Evolutionary conservation across 1,140 invertebrate genomes (phyloP).

Genomic region (silkworm (Bombyx mori)): DNA sequence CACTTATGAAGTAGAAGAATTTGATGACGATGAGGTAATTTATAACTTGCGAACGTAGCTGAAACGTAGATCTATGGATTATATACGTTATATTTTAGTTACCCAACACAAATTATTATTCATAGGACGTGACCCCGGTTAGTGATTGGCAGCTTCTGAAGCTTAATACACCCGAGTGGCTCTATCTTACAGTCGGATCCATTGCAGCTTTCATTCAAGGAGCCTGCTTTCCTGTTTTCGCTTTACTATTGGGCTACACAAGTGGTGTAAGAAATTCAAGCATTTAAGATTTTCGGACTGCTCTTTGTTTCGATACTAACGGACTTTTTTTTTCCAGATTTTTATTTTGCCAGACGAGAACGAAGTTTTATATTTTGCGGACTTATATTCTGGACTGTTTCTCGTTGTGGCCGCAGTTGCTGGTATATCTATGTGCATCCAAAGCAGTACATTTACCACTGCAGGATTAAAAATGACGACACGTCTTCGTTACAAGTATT

Average conservation of each 20-base stretch:
- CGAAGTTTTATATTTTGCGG: constrained; percentile 30
- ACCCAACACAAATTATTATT: constrained; percentile 3
- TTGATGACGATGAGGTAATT: constrained; percentile 43
- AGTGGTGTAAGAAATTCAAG: constrained; percentile 74
- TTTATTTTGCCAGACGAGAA: constrained; percentile 20
- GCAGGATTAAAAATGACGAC: constrained; percentile 87
- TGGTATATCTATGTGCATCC: constrained; percentile 76
- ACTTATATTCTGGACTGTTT: constrained; percentile 59
- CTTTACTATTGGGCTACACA: constrained; percentile 88
- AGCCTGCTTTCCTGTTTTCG: constrained; percentile 83
- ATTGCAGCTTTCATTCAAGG: constrained; percentile 82
- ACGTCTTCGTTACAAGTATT: constrained; percentile 74
- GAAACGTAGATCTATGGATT: neutral
- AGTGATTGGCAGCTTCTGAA: constrained; percentile 75
- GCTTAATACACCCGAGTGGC: constrained; percentile 86
- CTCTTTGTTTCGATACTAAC: neutral
- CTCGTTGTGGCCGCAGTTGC: constrained; percentile 55
- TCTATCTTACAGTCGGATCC: constrained; percentile 79
- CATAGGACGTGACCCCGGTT: constrained; percentile 46
- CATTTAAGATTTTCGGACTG: neutral
- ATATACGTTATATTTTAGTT: neutral
- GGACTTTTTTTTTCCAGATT: constrained; percentile 25
- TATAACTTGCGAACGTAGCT: neutral
- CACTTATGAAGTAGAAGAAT: constrained; percentile 34
- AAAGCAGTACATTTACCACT: constrained; percentile 82